Percentiles rank a stretch among this genome's conserved stretches.
phyloP scores from a whole-genome alignment of 2,113 vertebrate genomes.

The Labrus mixtus region DNA sequence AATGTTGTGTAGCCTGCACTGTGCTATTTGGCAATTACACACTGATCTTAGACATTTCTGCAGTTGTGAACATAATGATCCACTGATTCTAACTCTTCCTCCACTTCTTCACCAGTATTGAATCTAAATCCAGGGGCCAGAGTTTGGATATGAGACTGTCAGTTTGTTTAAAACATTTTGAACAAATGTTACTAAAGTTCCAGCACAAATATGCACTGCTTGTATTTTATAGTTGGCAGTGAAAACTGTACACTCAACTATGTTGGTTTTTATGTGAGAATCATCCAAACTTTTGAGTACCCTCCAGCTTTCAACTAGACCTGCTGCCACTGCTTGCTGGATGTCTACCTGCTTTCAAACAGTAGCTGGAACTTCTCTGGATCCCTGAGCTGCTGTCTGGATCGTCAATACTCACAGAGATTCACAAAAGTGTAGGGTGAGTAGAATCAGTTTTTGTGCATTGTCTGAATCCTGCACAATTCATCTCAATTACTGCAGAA shows the following conservation, averaged over 20 bases:
- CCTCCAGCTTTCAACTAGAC: slow-evolving; percentile 41
- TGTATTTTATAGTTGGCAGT: slow-evolving; percentile 18
- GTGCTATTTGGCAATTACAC: slow-evolving; percentile 46
- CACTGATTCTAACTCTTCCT: slow-evolving; percentile 24
- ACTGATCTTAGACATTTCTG: slow-evolving; percentile 22
- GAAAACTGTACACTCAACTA: slow-evolving; percentile 18
- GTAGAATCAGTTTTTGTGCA: neutral
- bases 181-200: slow-evolving; percentile 25
- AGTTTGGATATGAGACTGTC: neutral
- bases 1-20: slow-evolving; percentile 44
- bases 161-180: slow-evolving; percentile 25
- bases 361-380: slow-evolving; percentile 16
- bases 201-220: slow-evolving; percentile 19
- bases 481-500: neutral
- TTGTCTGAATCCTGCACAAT: neutral
- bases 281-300: slow-evolving; percentile 24
- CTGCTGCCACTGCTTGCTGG: neutral
- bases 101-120: neutral
- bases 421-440: neutral
- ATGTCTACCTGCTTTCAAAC: slow-evolving; percentile 22
- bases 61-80: slow-evolving; percentile 48
- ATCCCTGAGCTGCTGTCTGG: slow-evolving; percentile 17
- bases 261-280: slow-evolving; percentile 22
- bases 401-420: slow-evolving; percentile 1
- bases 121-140: slow-evolving; percentile 12